phyloP scores from a whole-genome alignment of 2,113 vertebrate genomes.

The Proteles cristata region DNA sequence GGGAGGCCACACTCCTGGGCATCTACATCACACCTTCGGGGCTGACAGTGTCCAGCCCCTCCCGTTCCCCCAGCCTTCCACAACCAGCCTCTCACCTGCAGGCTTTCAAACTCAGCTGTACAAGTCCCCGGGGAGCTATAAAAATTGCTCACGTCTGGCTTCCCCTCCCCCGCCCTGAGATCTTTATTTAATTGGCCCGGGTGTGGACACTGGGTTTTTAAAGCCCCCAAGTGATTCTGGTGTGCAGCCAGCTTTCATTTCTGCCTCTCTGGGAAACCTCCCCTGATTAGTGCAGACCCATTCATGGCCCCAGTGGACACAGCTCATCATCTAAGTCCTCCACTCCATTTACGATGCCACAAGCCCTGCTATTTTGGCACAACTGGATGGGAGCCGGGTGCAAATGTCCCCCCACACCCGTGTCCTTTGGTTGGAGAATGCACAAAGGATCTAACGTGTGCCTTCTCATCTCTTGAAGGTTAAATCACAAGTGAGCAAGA shows the following conservation, averaged over 20 bases:
- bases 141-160: background rate
- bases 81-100: background rate
- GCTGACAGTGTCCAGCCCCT: accelerated
- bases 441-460: background rate
- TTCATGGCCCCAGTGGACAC: background rate
- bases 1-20: background rate
- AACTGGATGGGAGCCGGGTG: background rate
- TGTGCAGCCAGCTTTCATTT: background rate
- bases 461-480: background rate
- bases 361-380: background rate
- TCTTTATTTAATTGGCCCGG: background rate
- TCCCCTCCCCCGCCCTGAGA: background rate
- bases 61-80: background rate
- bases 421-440: background rate
- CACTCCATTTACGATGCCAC: background rate
- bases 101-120: background rate
- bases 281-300: background rate
- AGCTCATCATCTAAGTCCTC: background rate
- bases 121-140: background rate
- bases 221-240: background rate
- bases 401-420: background rate
- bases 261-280: background rate
- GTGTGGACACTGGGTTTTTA: background rate
- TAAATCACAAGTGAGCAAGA: background rate
- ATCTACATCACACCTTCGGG: background rate